A percentile compares a stretch with the other conserved stretches of the same genome.
Conservation (phyloP, 2,797 vertebrate species). For the Myotis pilosus region DNA sequence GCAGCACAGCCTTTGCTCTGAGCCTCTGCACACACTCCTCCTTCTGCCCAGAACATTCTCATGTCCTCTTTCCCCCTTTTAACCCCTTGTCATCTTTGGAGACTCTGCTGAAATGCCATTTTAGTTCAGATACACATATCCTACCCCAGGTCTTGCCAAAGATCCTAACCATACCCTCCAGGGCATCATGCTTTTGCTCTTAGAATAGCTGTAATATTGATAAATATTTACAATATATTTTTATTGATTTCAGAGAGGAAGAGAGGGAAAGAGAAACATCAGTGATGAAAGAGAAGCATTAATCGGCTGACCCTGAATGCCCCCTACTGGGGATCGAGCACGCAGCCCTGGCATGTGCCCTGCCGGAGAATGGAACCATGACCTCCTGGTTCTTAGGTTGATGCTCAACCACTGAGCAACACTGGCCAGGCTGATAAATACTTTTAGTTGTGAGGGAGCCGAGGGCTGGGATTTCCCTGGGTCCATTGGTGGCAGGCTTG, state of each 20-base stretch:
- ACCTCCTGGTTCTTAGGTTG: no score
- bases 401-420: no score
- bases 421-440: neutral
- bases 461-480: neutral
- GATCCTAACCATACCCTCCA: neutral
- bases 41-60: neutral
- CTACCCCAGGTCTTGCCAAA: neutral
- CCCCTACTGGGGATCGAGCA: no score
- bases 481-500: neutral
- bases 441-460: neutral
- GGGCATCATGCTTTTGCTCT: neutral
- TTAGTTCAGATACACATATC: neutral
- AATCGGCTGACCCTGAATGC: no score
- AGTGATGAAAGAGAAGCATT: no score
- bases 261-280: no score
- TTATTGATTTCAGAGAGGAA: no score
- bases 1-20: accelerated
- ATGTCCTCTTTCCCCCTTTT: neutral
- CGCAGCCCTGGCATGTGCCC: no score
- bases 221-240: neutral
- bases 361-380: no score
- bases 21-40: neutral
- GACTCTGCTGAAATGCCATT: neutral
- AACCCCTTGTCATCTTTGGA: neutral
- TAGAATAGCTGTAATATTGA: neutral